Evolutionary conservation across 2,888 invertebrate genomes (phyloP), one percentile per base, ranked within the genome.

Genomic region (Drosophila mulleri): DNA sequence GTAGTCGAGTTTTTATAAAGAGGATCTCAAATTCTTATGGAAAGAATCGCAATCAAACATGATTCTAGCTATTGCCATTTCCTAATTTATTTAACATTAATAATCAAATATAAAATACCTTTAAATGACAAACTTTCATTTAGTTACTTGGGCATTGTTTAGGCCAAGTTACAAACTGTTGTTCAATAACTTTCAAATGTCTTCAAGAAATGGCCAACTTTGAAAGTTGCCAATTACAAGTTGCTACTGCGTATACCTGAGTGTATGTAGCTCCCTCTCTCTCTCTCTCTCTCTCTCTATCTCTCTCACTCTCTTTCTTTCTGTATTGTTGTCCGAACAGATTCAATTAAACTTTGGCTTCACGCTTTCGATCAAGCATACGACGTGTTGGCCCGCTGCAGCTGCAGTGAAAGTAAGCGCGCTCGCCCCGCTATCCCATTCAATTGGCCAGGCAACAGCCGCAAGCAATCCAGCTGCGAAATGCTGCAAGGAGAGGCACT

Each of bases 321-420:
- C 48, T 47, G 23, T 8, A 66, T 72, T 85, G 83, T 68, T 72
- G 74, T 37, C 72, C 81, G 74, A 79, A 81, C 72, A 78, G 74
- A 83, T 84, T 84, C 89, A 84, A 84, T 84, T 84, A 88, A 87
- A 89, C 84, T 89, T 87, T 88, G 72, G 67, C 89, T 88, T 86
- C 78, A 86, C 89, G 84, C 84, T 85, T 85, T 87, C 82, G 71
- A 87, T 87, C 85, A 74, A 77, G 70, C 71, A 77, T 70, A 72
- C 80, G 72, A 80, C 76, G 67, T 65, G 80, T 72, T 65, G 76
- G 63, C 35, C 59, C 65, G 65, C 77, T 48, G 41, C 48, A 62
- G 57, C 73, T 67, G 62, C 63, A 83, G 83, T 83, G 83, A 83
- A 83, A 83, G 89, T 86, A 68, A 68, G 29, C 45, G 8, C 39